Conservation (phyloP, 2,888 invertebrate species). For the Drosophila kanekoi region DNA sequence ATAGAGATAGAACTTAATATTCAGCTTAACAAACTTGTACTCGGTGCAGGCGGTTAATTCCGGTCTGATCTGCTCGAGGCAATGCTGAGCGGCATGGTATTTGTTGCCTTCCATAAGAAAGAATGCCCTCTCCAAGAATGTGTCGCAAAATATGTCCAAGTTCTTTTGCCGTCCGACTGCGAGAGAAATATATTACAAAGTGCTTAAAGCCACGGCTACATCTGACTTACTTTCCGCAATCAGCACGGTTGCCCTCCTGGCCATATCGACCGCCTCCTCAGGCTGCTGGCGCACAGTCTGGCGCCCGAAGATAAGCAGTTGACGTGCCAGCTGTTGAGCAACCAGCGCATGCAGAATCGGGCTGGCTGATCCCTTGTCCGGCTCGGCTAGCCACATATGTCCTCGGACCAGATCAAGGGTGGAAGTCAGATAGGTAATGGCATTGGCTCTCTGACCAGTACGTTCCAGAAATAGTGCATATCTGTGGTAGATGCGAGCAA, state of each 20-base stretch:
- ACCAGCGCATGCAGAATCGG: conserved; percentile 63
- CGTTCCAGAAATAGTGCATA: conserved; percentile 61
- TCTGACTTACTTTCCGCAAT: conserved; percentile 68
- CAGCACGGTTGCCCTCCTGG: conserved; percentile 62
- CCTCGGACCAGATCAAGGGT: conserved; percentile 67
- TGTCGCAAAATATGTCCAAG: conserved; percentile 63
- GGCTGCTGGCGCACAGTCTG: conserved; percentile 51
- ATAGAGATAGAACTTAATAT: conserved; percentile 58
- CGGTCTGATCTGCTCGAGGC: conserved; percentile 62
- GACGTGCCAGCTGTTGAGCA: conserved; percentile 56
- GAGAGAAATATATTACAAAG: not conserved
- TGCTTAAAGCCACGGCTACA: not conserved
- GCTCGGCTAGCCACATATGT: conserved; percentile 68
- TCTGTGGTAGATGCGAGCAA: conserved; percentile 72
- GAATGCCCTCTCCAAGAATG: conserved; percentile 62
- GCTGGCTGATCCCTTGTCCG: conserved; percentile 47
- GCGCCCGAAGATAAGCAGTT: conserved; percentile 62
- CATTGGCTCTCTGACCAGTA: conserved; percentile 36
- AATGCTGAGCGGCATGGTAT: conserved; percentile 59
- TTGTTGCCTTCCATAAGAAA: conserved; percentile 68
- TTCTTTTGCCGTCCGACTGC: conserved; percentile 72
- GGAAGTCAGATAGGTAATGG: conserved; percentile 64
- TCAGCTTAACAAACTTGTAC: conserved; percentile 55
- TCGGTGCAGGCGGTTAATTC: conserved; percentile 50
- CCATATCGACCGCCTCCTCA: conserved; percentile 62